Conservation (phyloP, 2,113 vertebrate genomes). For the Natator depressus region DNA sequence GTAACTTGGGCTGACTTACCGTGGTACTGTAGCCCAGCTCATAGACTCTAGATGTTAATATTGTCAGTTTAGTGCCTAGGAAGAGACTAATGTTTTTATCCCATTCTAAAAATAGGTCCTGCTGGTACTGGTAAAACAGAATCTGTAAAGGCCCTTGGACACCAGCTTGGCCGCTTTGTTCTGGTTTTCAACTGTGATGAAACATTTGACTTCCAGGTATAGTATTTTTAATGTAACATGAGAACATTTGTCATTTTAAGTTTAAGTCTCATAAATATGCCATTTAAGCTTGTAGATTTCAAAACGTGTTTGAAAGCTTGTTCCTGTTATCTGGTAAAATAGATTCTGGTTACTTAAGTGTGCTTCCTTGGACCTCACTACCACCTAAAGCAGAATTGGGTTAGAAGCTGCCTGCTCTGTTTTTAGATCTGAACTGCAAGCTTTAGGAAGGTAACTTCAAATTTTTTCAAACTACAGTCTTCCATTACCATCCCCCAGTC, state of each 20-base stretch:
- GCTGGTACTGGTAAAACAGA: slow-evolving; percentile 98
- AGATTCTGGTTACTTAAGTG: neutral
- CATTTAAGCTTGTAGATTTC: neutral
- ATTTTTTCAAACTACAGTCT: neutral
- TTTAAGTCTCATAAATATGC: neutral
- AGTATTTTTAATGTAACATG: neutral
- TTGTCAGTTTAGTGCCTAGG: neutral
- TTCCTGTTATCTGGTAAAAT: neutral
- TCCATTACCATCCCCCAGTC: neutral
- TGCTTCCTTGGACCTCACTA: neutral
- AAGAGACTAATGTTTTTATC: neutral
- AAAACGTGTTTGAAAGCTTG: neutral
- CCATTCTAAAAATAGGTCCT: slow-evolving; percentile 83
- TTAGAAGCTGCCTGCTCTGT: neutral
- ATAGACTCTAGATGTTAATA: neutral
- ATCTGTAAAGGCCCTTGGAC: slow-evolving; percentile 97
- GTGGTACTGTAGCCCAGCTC: too few relatives aligned
- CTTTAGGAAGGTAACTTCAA: neutral
- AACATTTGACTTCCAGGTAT: slow-evolving; percentile 99
- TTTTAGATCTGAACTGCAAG: neutral
- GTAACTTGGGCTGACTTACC: too few relatives aligned
- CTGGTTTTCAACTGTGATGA: slow-evolving; percentile 99
- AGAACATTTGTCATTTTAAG: neutral
- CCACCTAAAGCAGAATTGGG: neutral
- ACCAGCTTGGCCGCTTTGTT: slow-evolving; percentile 97